Base-by-base conservation (phyloP, 1,140 invertebrate genomes). In the Notospermus geniculatus region DNA sequence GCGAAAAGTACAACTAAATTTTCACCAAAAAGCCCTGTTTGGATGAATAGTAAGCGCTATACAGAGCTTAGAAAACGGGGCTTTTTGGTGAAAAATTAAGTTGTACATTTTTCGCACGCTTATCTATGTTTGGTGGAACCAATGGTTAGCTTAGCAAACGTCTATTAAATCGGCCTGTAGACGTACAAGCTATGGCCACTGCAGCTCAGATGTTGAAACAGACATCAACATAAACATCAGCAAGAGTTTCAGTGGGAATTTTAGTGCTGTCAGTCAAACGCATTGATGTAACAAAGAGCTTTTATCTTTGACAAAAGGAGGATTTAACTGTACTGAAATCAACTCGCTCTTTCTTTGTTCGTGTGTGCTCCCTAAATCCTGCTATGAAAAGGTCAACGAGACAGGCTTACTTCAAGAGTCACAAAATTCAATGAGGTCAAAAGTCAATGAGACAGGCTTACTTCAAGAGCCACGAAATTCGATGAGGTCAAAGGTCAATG, bases 381-480 rank as follows among this genome's bases (percentile, higher is more conserved):
- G n/a, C n/a, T n/a, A n/a, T 43, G 19, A 13, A 43, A 43, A 19
- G 39, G 11, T 13, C 19, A 43, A 43, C 11, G 19, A 13, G 39
- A 28, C 19, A 19, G n/a, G n/a, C n/a, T 55, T 55, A 55, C 28
- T 28, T 9, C 4, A 9, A n/a, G 54, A 19, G 9, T 19, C 22
- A 9, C 17, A 17, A 4, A 58, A 2, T 46, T 58, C 41, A 45
- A 27, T 58, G n/a, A 2, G 15, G 19, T 29, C 25, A 63, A 69
- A 22, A n/a, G n/a, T n/a, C n/a, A n/a, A n/a, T n/a, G n/a, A n/a
- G n/a, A n/a, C n/a, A n/a, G n/a, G n/a, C 23, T 57, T 57, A 57
- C 36, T 29, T 30, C 4, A 9, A 23, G 27, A 17, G 17, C 15
- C 27, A 19, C 17, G 39, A 22, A 59, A 5, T 52, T 59, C 46